Conservation (phyloP, 2,888 invertebrate genomes). For the Leucophora obtusa region DNA sequence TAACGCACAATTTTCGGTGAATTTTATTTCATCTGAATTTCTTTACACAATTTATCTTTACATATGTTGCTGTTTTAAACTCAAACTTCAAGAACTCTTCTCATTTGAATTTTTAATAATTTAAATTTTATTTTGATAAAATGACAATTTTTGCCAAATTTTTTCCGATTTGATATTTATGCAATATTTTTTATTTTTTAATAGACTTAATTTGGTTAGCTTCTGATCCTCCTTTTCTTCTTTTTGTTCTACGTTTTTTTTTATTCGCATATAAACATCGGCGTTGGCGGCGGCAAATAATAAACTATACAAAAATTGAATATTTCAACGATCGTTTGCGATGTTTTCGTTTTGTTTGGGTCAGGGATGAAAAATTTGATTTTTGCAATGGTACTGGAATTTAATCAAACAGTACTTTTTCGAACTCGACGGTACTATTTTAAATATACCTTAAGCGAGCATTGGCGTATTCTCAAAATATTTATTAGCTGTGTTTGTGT, state of each 20-base stretch:
- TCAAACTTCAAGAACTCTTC: slow-evolving; percentile 39
- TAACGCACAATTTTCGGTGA: neutral
- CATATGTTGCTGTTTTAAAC: neutral
- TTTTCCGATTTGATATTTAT: neutral
- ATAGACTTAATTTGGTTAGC: neutral
- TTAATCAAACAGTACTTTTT: too few relatives aligned
- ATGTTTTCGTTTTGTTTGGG: slow-evolving; percentile 52
- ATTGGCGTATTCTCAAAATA: too few relatives aligned
- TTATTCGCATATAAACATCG: slow-evolving; percentile 26
- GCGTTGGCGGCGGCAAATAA: slow-evolving; percentile 60
- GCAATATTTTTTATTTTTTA: slow-evolving; percentile 13
- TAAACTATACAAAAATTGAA: slow-evolving; percentile 62
- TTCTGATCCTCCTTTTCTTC: neutral
- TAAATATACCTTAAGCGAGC: too few relatives aligned
- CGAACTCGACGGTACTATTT: too few relatives aligned
- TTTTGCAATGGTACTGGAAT: too few relatives aligned
- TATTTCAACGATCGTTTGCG: slow-evolving; percentile 65
- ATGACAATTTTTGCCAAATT: neutral
- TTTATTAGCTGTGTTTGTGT: too few relatives aligned
- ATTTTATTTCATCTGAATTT: neutral
- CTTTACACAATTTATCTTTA: neutral
- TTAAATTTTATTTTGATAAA: neutral
- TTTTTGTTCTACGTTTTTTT: neutral
- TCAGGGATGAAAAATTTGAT: too few relatives aligned
- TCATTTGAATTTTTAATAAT: neutral